Base-by-base conservation (phyloP, 2,888 invertebrate species). In the Unio delphinus region DNA sequence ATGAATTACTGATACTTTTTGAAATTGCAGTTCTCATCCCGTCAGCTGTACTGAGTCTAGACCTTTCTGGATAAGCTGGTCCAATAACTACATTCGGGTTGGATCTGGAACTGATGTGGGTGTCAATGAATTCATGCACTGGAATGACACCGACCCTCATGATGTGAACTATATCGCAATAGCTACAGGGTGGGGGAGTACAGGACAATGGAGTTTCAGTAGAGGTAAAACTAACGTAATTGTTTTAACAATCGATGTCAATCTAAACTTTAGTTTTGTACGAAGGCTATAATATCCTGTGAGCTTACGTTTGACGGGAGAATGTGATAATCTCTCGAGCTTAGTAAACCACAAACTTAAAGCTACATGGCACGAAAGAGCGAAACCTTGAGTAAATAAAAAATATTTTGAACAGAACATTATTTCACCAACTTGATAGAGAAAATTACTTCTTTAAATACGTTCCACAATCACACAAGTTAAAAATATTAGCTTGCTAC, bases 11-110 rank as follows among this genome's bases (percentile, higher is more conserved):
- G 45, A 45, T 28, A 18, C 30, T 1, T 61, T 23, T 28, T 23
- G 8, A 8, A 17, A 26, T 26, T 30, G 30, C 60, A 74, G 70
- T 8, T 66, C 64, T 5, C 80, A 82, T n/a, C 82, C 81, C 0
- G 68, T 84, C 18, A 75, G 72, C 66, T 81, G 78, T 54, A 61
- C 68, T 1, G 68, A 75, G n/a, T 67, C 65, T 54, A 64, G 58
- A 18, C 78, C 81, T 17, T 84, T 84, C 68, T 84, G 84, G 84
- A 68, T 83, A 45, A 81, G 80, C 63, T 84, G 84, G 84, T 62
- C 75, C 8, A 69, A 78, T 55, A 76, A 74, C 45, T 58, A 74
- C 45, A 76, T 81, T 45, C 74, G 76, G 26, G 79, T 82, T 34
- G 84, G 84, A 2, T 72, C 57, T 56, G 84, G 84, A 23, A 69